These are phyloP conservation scores for Imbricaverruca yamaguchii DNA, from an alignment of 2,888 invertebrate species.

Conservation along the genomic window DNA sequence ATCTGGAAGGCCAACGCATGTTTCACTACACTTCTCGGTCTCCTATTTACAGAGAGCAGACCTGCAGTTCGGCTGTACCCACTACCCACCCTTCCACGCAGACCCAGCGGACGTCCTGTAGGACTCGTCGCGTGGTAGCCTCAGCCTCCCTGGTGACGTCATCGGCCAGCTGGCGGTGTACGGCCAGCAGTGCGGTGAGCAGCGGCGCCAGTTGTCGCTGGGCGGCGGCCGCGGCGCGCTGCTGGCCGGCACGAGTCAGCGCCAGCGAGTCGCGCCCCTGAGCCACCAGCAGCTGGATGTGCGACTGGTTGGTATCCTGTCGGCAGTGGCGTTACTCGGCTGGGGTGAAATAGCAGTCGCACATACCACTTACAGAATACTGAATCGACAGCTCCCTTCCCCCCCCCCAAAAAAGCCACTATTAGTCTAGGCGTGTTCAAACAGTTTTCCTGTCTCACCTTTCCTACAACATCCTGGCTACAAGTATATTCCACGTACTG, in stretches of 20 bases:
- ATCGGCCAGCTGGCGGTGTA: background rate
- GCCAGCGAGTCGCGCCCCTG: background rate
- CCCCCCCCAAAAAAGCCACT: too few species aligned
- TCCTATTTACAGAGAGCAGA: too few species aligned
- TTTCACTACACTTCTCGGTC: too few species aligned
- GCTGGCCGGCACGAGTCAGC: background rate
- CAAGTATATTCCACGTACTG: too few species aligned
- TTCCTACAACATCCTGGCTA: too few species aligned
- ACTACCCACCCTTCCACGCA: background rate
- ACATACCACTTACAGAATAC: too few species aligned
- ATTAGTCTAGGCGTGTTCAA: too few species aligned
- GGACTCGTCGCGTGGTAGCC: background rate
- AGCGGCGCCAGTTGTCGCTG: background rate
- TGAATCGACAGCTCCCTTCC: too few species aligned
- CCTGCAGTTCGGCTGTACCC: too few species aligned
- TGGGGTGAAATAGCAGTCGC: background rate
- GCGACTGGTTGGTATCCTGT: background rate
- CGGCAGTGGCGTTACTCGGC: background rate
- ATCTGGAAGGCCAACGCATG: too few species aligned
- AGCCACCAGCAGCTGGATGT: slow-evolving; percentile 8
- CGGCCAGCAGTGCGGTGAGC: background rate
- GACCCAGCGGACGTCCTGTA: background rate
- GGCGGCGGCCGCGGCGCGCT: slow-evolving; percentile 4
- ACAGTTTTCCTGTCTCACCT: too few species aligned
- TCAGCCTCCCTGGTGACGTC: background rate